Conservation (phyloP, 2,797 vertebrate species). For the Betta splendens region DNA sequence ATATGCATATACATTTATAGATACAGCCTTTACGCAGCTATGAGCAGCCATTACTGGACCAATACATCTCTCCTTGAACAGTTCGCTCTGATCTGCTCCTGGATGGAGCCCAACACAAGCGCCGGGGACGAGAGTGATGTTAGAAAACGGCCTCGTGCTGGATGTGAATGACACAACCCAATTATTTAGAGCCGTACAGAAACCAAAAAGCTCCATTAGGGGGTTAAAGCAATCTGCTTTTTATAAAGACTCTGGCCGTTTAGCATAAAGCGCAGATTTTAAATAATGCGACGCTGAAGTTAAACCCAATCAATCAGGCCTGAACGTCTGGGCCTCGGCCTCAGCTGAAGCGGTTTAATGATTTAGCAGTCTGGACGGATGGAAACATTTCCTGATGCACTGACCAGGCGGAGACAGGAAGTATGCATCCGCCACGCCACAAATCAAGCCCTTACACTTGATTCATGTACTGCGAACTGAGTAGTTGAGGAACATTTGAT, state of each 20-base stretch:
- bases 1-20: not conserved
- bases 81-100: constrained; percentile 10
- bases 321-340: constrained; percentile 7
- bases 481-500: too few relatives aligned
- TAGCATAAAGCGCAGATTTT: not conserved
- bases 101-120: constrained; percentile 12
- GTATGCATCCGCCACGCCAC: constrained; percentile 8
- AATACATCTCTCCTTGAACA: not conserved
- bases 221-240: constrained; percentile 1
- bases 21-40: not conserved
- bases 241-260: not conserved
- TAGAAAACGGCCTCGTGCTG: constrained; percentile 14
- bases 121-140: not conserved
- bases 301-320: not conserved
- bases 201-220: constrained; percentile 10
- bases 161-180: constrained; percentile 8
- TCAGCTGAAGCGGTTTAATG: constrained; percentile 3
- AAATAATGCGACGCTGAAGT: not conserved
- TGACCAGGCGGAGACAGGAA: constrained; percentile 7
- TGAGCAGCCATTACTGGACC: not conserved
- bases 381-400: constrained; percentile 14
- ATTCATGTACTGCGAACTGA: not conserved
- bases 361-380: constrained; percentile 12
- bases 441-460: constrained; percentile 11
- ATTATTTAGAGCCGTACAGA: constrained; percentile 17